These are phyloP conservation scores for Lophura nycthemera DNA, from an alignment of 2,113 vertebrate genomes.

Conservation along the genomic window DNA sequence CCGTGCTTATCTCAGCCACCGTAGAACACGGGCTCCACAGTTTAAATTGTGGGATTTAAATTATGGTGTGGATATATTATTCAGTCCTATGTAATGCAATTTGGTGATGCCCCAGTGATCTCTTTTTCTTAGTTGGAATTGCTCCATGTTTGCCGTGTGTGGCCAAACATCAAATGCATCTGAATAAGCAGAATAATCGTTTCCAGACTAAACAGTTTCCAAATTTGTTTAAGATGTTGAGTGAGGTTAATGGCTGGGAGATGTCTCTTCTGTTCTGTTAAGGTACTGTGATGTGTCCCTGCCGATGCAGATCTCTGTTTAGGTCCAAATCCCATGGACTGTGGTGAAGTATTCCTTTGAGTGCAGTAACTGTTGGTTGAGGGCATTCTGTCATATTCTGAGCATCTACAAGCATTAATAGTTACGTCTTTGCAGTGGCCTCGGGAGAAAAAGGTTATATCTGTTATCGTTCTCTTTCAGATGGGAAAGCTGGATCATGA, in stretches of 20 bases:
- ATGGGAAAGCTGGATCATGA: background rate
- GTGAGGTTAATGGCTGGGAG: background rate
- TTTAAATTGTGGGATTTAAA: constrained; percentile 47
- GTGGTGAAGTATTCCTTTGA: background rate
- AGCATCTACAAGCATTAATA: background rate
- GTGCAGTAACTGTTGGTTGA: background rate
- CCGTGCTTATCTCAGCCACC: constrained; percentile 6
- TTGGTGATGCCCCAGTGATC: constrained; percentile 11
- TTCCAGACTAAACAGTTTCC: constrained; percentile 59
- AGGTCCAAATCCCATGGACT: background rate
- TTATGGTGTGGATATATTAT: constrained; percentile 9
- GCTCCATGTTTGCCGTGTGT: background rate
- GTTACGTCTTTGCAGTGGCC: background rate
- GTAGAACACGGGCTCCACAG: background rate
- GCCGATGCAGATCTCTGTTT: background rate
- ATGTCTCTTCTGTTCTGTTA: background rate
- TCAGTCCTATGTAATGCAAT: constrained; percentile 31
- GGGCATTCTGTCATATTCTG: background rate
- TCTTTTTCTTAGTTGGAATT: background rate
- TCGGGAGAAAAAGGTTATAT: background rate
- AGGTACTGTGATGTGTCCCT: background rate
- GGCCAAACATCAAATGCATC: constrained; percentile 42
- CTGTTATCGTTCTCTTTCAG: background rate
- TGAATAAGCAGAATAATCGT: constrained; percentile 31
- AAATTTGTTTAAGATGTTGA: constrained; percentile 24